Conservation (phyloP, 2,888 invertebrate genomes). For the Agriopis marginaria region DNA sequence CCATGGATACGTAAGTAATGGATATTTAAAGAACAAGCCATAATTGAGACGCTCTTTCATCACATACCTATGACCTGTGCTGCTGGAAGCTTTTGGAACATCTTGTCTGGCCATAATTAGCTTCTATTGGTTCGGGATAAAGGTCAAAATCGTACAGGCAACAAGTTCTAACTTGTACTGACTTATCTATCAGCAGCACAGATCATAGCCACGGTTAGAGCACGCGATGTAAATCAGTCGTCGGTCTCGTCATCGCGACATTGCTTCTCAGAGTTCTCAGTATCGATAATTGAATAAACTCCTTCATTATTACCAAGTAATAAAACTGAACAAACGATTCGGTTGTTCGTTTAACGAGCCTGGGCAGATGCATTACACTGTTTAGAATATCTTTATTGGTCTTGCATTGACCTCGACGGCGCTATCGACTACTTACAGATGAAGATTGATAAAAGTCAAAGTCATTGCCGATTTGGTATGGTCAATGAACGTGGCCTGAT, state of each 20-base stretch:
- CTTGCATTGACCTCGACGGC: conserved; percentile 73
- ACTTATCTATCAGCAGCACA: conserved; percentile 43
- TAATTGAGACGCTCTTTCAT: conserved; percentile 30
- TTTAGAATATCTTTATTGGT: conserved; percentile 66
- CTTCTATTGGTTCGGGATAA: conserved; percentile 14
- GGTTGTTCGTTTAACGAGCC: conserved; percentile 80
- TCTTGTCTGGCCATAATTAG: not conserved
- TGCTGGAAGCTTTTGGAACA: conserved; percentile 7
- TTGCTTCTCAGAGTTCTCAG: conserved; percentile 63
- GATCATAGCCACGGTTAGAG: conserved; percentile 51
- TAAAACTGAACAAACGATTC: conserved; percentile 76
- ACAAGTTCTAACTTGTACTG: conserved; percentile 13
- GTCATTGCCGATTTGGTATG: conserved; percentile 27
- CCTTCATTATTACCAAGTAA: conserved; percentile 78
- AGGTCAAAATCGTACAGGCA: conserved; percentile 16
- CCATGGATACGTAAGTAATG: not conserved
- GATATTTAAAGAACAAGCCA: conserved; percentile 10
- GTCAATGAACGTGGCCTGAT: conserved; percentile 22
- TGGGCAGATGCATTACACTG: conserved; percentile 75
- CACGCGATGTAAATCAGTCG: conserved; percentile 71
- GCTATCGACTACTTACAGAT: conserved; percentile 39
- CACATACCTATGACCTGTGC: conserved; percentile 18
- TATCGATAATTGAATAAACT: conserved; percentile 83
- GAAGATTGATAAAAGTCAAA: conserved; percentile 32
- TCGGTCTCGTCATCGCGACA: conserved; percentile 72